Conservation (phyloP, 1,140 invertebrate species). For the Tetranychus urticae region DNA sequence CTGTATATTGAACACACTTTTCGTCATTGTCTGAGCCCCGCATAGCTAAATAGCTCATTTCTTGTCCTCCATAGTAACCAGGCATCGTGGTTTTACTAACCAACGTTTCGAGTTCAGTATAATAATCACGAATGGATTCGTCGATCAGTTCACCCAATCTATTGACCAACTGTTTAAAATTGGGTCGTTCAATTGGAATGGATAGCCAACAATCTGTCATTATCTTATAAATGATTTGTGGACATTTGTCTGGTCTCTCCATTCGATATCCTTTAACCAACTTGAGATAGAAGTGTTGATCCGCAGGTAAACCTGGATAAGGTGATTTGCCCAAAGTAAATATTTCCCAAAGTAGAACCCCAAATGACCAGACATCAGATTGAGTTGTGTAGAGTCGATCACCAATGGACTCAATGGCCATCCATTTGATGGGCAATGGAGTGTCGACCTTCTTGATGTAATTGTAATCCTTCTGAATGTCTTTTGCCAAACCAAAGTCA, state of each 20-base stretch:
- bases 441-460: slow-evolving; percentile 9
- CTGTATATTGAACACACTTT: no score
- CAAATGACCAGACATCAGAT: slow-evolving; percentile 61
- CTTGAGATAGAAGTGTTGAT: slow-evolving; percentile 26
- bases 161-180: slow-evolving; percentile 26
- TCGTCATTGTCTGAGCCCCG: slow-evolving; percentile 23
- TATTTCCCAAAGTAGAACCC: slow-evolving; percentile 88
- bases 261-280: slow-evolving; percentile 58
- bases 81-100: slow-evolving; percentile 29
- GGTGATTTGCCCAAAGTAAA: slow-evolving; percentile 82
- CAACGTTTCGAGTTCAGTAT: slow-evolving; percentile 53
- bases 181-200: slow-evolving; percentile 42
- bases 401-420: slow-evolving; percentile 56
- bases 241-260: slow-evolving; percentile 51
- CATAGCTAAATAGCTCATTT: slow-evolving; percentile 35
- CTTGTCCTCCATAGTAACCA: slow-evolving; percentile 39
- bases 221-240: slow-evolving; percentile 46
- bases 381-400: slow-evolving; percentile 54
- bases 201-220: slow-evolving; percentile 56
- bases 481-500: slow-evolving; percentile 63
- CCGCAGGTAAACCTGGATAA: slow-evolving; percentile 76
- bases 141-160: slow-evolving; percentile 20
- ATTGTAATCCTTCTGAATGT: slow-evolving; percentile 34
- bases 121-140: slow-evolving; percentile 26
- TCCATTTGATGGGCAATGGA: slow-evolving; percentile 59